phyloP scores from a whole-genome alignment of 2,888 invertebrate genomes.

The Biston betularia region DNA sequence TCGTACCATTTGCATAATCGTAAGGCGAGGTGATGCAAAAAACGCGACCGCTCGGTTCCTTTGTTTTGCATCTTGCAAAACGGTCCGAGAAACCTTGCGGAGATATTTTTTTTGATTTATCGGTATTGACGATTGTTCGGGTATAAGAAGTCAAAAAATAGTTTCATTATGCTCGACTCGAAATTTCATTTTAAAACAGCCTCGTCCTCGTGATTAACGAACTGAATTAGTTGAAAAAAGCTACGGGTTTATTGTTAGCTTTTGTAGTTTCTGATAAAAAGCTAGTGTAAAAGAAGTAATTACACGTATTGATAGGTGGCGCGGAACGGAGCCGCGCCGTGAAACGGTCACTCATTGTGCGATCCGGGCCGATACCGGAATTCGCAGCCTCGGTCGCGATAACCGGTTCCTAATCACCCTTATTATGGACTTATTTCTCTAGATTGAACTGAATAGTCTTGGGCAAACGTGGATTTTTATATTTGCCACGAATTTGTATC shows the following conservation, averaged over 20 bases:
- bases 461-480: constrained; percentile 48
- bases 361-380: constrained; percentile 42
- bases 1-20: constrained; percentile 82
- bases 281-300: constrained; percentile 70
- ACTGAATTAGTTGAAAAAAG: constrained; percentile 69
- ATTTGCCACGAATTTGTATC: constrained; percentile 42
- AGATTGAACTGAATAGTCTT: constrained; percentile 56
- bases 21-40: constrained; percentile 78
- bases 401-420: constrained; percentile 72
- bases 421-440: constrained; percentile 53
- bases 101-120: constrained; percentile 82
- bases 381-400: constrained; percentile 39
- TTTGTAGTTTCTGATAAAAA: constrained; percentile 68
- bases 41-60: constrained; percentile 72
- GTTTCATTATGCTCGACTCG: constrained; percentile 65
- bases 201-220: constrained; percentile 67
- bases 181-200: constrained; percentile 64
- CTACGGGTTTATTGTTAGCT: constrained; percentile 66
- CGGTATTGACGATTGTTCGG: constrained; percentile 67
- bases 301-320: constrained; percentile 63
- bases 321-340: constrained; percentile 58
- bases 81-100: constrained; percentile 70
- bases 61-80: constrained; percentile 74
- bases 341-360: constrained; percentile 57
- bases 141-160: constrained; percentile 61